A percentile compares a stretch with the other conserved stretches of the same genome.
Conservation (phyloP, 2,797 vertebrate genomes). For the Chelon labrosus region DNA sequence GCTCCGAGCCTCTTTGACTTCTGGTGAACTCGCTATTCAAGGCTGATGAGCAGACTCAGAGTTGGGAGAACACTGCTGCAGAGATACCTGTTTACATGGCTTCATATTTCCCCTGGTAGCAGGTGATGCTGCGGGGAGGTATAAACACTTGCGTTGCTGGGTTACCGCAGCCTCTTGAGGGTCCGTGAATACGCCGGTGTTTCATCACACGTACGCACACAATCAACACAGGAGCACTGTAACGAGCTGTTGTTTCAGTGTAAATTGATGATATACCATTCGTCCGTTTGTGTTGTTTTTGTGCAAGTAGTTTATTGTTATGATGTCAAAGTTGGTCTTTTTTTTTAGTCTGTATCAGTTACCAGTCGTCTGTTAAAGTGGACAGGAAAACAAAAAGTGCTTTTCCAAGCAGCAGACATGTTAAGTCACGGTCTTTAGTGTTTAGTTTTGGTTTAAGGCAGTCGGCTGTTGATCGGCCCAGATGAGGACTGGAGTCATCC, state of each 20-base stretch:
- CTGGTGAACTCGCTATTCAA: conserved; percentile 10
- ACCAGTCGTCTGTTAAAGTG: too few species aligned
- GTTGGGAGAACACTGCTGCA: conserved; percentile 14
- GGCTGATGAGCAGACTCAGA: conserved; percentile 15
- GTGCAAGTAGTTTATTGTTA: too few species aligned
- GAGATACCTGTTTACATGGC: conserved; percentile 71
- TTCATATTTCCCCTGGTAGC: conserved; percentile 58
- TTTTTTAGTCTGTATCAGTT: too few species aligned
- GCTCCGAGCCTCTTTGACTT: background rate
- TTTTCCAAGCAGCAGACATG: too few species aligned
- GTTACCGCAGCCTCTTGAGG: conserved; percentile 62
- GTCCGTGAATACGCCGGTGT: conserved; percentile 26
- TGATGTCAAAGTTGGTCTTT: too few species aligned
- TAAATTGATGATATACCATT: background rate
- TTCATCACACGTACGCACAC: conserved; percentile 35
- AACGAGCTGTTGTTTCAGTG: background rate
- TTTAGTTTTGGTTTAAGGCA: too few species aligned
- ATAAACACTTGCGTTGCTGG: conserved; percentile 73
- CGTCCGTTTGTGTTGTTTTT: too few species aligned
- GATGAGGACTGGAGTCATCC: too few species aligned
- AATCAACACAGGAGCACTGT: conserved; percentile 12
- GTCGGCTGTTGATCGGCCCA: too few species aligned
- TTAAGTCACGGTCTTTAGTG: too few species aligned
- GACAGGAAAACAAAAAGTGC: too few species aligned
- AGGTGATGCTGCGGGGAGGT: conserved; percentile 49